Evolutionary conservation across 2,113 vertebrate genomes (phyloP), one percentile per base, ranked within the genome.

Genomic region (Lagopus leucura): DNA sequence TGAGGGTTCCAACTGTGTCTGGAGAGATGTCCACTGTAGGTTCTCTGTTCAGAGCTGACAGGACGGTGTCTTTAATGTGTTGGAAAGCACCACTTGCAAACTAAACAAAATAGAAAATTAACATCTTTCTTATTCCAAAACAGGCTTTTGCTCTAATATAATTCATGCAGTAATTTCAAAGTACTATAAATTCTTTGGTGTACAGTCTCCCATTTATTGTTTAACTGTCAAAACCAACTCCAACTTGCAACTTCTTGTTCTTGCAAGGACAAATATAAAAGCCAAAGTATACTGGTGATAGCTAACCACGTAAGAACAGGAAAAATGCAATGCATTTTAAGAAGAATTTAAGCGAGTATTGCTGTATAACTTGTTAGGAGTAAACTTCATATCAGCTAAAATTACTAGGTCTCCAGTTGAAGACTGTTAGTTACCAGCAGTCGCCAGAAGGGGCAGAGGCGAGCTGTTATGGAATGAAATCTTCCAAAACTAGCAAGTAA

Each of bases 21-120:
- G 99, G 99, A 94, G 99, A 98, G 95, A 99, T 99, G 97, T 99
- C 99, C 98, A 99, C 98, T 42, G 99, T 99, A 82, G 99, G 99
- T 78, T 99, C 99, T 74, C 99, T 98, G 97, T 97, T 99, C 95
- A 99, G 98, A 13, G 99, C 98, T 65, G 99, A 99, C 94, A 99
- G 97, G 87, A 99, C 99, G 0, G 99, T 99, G 97, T 99, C 99
- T 97, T 99, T 99, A 94, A 99, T 99, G 95, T 99, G 99, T 61
- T 98, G 98, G 88, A 99, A 99, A 58, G 99, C 99, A 92, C 99
- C 99, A 50, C 99, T 99, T 36, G 99, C 98, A 98, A 99, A 98
- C 99, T 99, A 92, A 34, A 86, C 25, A 43, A 61, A 70, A 52
- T 4, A 86, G 82, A 91, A 38, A 78, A 27, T 2, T 1, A 61